Evolutionary conservation across 2,888 invertebrate species (phyloP), one percentile per base, ranked within the genome.

Genomic region (Noctua fimbriata): DNA sequence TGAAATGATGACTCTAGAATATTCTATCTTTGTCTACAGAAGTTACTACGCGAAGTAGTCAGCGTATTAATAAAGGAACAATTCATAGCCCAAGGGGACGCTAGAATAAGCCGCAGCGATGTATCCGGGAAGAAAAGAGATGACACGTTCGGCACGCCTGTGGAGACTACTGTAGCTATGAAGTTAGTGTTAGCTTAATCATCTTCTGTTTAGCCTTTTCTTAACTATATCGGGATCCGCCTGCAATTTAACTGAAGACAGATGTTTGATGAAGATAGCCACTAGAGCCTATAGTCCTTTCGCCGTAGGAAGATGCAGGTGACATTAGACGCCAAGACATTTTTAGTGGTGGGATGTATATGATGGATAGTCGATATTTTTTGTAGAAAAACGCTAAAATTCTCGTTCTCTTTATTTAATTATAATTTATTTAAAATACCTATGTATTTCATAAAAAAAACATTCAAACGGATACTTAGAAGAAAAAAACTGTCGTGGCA

Each of bases 1-100:
- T 44, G 44, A 12, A 14, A 28, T 52, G 7, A 52, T 52, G 52
- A 52, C 28, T 28, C 16, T 9, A 32, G 32, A 32, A 63, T 63
- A 63, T 32, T 60, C 6, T 6, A 16, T 52, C 1, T 52, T 52
- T 73, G 18, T 66, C 36, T 9, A 16, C 91, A 95, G 95, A 91
- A 88, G 69, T 79, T 96, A 78, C 89, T 86, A 3, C 86, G 91
- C 10, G 88, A 93, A 73, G 86, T 91, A 0, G 83, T 95, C 1
- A 93, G 91, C 18, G 84, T 96, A 0, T 7, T 96, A 0, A 90
- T 96, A 1, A 96, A 96, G 67, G 95, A 96, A 75, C 93, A 93
- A 71, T 96, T 91, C 79, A 93, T 95, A 80, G 92, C 95, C 0
- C 93, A 95, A n/a, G 94, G 93, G 0, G 93, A 94, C 60, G 69